phyloP scores from a whole-genome alignment of 2,797 vertebrate genomes.

The Oryzias dopingdopingensis region DNA sequence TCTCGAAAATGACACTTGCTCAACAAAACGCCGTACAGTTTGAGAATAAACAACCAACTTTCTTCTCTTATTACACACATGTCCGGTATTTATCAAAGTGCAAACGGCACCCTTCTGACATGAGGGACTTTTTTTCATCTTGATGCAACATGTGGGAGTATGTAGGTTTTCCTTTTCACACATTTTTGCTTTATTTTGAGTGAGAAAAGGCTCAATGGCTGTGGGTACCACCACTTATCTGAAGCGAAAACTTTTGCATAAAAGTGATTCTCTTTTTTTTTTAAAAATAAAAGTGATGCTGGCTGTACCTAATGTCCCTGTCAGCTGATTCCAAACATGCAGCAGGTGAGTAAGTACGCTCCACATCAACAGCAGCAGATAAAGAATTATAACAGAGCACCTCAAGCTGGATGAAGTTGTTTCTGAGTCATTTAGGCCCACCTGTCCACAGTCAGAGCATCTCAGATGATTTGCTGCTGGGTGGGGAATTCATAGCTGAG shows the following conservation, averaged over 20 bases:
- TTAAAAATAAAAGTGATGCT: constrained; percentile 26
- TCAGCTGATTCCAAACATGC: constrained; percentile 36
- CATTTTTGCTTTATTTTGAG: constrained; percentile 38
- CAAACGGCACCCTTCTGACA: constrained; percentile 35
- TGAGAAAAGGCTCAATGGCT: constrained; percentile 32
- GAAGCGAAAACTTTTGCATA: constrained; percentile 40
- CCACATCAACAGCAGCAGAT: constrained; percentile 32
- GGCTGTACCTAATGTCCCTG: constrained; percentile 24
- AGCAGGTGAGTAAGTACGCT: constrained; percentile 23
- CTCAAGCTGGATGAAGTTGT: constrained; percentile 34
- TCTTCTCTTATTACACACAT: constrained; percentile 30
- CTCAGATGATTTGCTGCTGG: constrained; percentile 63
- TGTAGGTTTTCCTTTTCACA: constrained; percentile 51
- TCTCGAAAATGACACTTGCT: constrained; percentile 33
- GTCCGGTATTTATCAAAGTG: constrained; percentile 38
- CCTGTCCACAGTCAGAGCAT: constrained; percentile 55
- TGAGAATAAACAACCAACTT: constrained; percentile 42
- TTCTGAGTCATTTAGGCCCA: constrained; percentile 54
- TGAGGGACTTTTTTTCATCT: constrained; percentile 56
- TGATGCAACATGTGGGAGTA: constrained; percentile 58
- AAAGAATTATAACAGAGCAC: constrained; percentile 36
- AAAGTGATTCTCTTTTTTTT: constrained; percentile 8
- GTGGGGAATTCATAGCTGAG: constrained; percentile 59
- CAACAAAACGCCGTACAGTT: constrained; percentile 17
- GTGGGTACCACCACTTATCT: constrained; percentile 15